Evolutionary conservation across 1,140 invertebrate species (phyloP), one percentile per base, ranked within the genome.

Genomic region (Formica exsecta): DNA sequence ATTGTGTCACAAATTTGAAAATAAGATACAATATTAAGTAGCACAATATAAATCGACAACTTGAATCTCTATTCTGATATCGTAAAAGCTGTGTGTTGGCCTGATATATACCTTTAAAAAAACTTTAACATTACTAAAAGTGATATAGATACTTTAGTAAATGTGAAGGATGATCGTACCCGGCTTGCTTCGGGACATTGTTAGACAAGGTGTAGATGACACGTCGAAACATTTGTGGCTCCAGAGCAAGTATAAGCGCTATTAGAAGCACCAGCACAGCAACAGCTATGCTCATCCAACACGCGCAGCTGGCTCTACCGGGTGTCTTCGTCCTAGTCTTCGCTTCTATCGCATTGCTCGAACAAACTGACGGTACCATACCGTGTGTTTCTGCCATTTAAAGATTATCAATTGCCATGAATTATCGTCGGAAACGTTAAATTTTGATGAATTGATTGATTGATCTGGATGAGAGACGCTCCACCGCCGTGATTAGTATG

Each of bases 191-290:
- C 86, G 93, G 89, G 92, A 91, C 88, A 93, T 93, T 91, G 92
- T 93, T 95, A 92, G 93, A 93, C 85, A 93, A 89, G 85, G 91
- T 92, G 91, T 90, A 89, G 93, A 92, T 91, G 91, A 90, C 90
- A 86, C 89, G 92, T 83, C 90, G 89, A 66, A 94, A 92, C 89
- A 86, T 90, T 92, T 90, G 92, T 87, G 94, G 93, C 88, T 95
- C 94, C 95, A 94, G 87, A 89, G 91, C 90, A 93, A 94, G 90
- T 93, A 94, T 91, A 91, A 95, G 87, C 89, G 93, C 93, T 92
- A 95, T 85, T 85, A 94, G 89, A 87, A 92, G 89, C 87, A 94
- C 87, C 90, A 95, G 91, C 86, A 91, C 87, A 89, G 94, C 91
- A 81, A 89, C 87, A 85, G 92, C 89, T 86, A 91, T 89, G 83